phyloP scores from a whole-genome alignment of 2,888 invertebrate genomes.

The Mechanitis messenoides region DNA sequence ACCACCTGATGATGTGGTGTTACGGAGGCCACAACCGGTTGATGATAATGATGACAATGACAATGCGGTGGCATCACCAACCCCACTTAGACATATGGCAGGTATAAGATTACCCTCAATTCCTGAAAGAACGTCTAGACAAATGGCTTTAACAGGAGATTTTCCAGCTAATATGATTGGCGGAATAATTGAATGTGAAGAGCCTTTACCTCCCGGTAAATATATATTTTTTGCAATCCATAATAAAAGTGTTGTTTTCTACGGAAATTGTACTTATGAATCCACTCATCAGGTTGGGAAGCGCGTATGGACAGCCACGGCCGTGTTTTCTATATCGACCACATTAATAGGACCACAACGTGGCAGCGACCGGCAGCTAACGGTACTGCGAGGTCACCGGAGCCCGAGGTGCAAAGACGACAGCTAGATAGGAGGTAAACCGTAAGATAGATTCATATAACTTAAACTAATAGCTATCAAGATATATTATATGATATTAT shows the following conservation, averaged over 20 bases:
- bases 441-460: background rate
- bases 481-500: background rate
- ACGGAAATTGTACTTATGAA: background rate
- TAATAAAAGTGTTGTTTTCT: background rate
- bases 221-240: background rate
- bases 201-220: slow-evolving; percentile 90
- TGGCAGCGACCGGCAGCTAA: slow-evolving; percentile 90
- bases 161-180: slow-evolving; percentile 74
- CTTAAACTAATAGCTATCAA: background rate
- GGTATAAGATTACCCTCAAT: slow-evolving; percentile 88
- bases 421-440: slow-evolving; percentile 79
- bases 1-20: slow-evolving; percentile 68
- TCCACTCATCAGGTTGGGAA: slow-evolving; percentile 88
- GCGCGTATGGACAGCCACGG: slow-evolving; percentile 98
- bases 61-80: slow-evolving; percentile 72
- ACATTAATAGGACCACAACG: slow-evolving; percentile 95
- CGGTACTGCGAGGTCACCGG: slow-evolving; percentile 65
- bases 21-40: slow-evolving; percentile 60
- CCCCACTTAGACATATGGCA: slow-evolving; percentile 81
- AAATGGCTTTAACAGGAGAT: slow-evolving; percentile 76
- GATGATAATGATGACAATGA: slow-evolving; percentile 68
- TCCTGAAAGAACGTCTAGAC: slow-evolving; percentile 81
- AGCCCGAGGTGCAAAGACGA: slow-evolving; percentile 82
- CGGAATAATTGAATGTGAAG: slow-evolving; percentile 81
- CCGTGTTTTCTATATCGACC: slow-evolving; percentile 97